A percentile compares a stretch with the other conserved stretches of the same genome.
Evolutionary conservation across 2,113 vertebrate species (phyloP).

Genomic region (Oxyruncus cristatus): DNA sequence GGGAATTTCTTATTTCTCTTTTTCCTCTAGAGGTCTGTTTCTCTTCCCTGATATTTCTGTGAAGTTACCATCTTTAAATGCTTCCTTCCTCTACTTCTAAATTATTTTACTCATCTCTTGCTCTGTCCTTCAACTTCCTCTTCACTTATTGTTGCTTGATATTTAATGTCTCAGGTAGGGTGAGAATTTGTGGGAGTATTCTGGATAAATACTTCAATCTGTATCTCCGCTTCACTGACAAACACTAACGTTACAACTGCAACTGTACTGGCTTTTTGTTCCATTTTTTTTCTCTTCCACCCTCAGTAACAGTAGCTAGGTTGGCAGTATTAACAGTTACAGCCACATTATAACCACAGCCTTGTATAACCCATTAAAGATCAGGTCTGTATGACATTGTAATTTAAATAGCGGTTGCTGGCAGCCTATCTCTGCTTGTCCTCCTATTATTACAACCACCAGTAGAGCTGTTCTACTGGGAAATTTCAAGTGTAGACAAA

Average conservation of each 20-base stretch:
- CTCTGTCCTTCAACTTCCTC: not conserved
- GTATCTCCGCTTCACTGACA: not conserved
- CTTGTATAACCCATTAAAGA: slow-evolving; percentile 31
- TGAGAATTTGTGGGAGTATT: not conserved
- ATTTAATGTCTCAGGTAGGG: not conserved
- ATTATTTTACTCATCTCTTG: not conserved
- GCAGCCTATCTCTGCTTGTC: slow-evolving; percentile 48
- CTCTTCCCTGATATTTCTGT: slow-evolving; percentile 1
- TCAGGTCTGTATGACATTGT: slow-evolving; percentile 30
- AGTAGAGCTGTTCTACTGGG: slow-evolving; percentile 56
- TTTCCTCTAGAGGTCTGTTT: not conserved
- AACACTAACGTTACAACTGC: not conserved
- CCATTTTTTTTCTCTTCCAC: not conserved
- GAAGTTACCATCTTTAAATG: not conserved
- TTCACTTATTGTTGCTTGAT: not conserved
- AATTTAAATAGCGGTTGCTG: slow-evolving; percentile 17
- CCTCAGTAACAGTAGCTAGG: not conserved
- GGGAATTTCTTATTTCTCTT: slow-evolving; percentile 33
- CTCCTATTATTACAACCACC: slow-evolving; percentile 50
- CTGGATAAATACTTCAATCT: not conserved
- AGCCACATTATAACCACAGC: not conserved
- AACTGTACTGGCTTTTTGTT: not conserved
- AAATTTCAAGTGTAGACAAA: slow-evolving; percentile 68
- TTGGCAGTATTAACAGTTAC: not conserved
- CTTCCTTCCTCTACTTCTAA: not conserved